These are phyloP conservation scores for Ferdinandea cuprea DNA, from an alignment of 2,888 invertebrate species.

Conservation along the genomic window DNA sequence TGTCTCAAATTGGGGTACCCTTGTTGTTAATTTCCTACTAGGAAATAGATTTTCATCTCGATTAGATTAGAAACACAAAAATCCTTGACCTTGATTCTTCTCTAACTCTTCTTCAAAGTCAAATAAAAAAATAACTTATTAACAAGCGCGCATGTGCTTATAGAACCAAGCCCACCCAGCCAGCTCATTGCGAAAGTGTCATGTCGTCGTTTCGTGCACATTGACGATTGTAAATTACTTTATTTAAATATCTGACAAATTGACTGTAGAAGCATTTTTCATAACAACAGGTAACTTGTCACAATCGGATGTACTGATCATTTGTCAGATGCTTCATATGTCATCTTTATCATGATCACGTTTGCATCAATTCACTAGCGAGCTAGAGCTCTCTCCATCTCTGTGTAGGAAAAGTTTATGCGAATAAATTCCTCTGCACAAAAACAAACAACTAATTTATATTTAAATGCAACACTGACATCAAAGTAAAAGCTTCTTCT, in stretches of 20 bases:
- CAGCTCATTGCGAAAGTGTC: conserved; percentile 73
- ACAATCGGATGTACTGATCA: conserved; percentile 82
- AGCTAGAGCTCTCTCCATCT: conserved; percentile 1
- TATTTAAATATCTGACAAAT: conserved; percentile 78
- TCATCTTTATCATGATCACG: conserved; percentile 74
- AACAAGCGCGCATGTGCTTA: conserved; percentile 51
- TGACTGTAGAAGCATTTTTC: conserved; percentile 76
- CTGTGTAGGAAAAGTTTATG: conserved; percentile 25
- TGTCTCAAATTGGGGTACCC: too few species aligned
- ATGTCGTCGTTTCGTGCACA: conserved; percentile 73
- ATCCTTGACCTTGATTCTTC: conserved; percentile 19
- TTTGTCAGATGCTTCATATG: conserved; percentile 79
- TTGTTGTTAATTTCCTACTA: too few species aligned
- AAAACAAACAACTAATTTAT: conserved; percentile 30
- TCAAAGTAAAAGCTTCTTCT: conserved; percentile 32
- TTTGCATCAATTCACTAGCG: conserved; percentile 69
- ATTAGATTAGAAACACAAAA: not conserved
- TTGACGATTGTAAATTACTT: conserved; percentile 77
- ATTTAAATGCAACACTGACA: conserved; percentile 37
- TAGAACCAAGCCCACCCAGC: conserved; percentile 64
- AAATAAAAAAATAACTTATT: conserved; percentile 25
- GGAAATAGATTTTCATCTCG: too few species aligned
- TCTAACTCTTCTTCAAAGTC: conserved; percentile 22
- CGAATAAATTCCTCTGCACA: conserved; percentile 18
- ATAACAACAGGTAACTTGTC: conserved; percentile 81